Conservation (phyloP, 2,888 invertebrate species). For the Drosophila vallismaia region DNA sequence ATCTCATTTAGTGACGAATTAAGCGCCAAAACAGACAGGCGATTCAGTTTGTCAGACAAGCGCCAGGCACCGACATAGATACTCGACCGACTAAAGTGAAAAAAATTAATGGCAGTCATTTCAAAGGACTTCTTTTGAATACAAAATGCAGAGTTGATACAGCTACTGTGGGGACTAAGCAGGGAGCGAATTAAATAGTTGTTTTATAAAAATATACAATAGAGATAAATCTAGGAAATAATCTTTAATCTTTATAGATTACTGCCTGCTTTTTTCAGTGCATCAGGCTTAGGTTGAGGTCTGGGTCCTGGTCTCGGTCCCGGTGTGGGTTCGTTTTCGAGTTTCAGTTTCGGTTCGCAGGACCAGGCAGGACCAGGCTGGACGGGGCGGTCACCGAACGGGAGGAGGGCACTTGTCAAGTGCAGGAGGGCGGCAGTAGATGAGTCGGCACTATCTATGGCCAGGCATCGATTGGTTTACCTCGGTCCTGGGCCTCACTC, state of each 20-base stretch:
- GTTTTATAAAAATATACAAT: neutral
- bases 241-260: neutral
- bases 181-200: neutral
- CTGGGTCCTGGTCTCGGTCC: slow-evolving; percentile 18
- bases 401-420: slow-evolving; percentile 62
- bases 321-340: slow-evolving; percentile 5
- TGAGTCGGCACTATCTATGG: slow-evolving; percentile 70
- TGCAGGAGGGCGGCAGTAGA: slow-evolving; percentile 59
- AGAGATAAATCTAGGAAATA: neutral
- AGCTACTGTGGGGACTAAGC: neutral
- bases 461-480: slow-evolving; percentile 73
- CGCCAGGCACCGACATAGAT: slow-evolving; percentile 45
- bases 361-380: neutral
- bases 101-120: neutral
- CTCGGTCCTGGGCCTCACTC: slow-evolving; percentile 40
- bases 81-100: slow-evolving; percentile 21
- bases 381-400: neutral
- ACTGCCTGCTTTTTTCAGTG: slow-evolving; percentile 6
- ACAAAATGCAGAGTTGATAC: neutral
- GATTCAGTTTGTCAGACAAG: slow-evolving; percentile 73
- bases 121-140: neutral
- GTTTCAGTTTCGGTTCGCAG: slow-evolving; percentile 19
- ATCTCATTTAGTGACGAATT: slow-evolving; percentile 82
- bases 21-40: slow-evolving; percentile 81
- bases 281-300: slow-evolving; percentile 16